Conservation (phyloP, 2,888 invertebrate genomes). For the Yponomeuta evonymella region DNA sequence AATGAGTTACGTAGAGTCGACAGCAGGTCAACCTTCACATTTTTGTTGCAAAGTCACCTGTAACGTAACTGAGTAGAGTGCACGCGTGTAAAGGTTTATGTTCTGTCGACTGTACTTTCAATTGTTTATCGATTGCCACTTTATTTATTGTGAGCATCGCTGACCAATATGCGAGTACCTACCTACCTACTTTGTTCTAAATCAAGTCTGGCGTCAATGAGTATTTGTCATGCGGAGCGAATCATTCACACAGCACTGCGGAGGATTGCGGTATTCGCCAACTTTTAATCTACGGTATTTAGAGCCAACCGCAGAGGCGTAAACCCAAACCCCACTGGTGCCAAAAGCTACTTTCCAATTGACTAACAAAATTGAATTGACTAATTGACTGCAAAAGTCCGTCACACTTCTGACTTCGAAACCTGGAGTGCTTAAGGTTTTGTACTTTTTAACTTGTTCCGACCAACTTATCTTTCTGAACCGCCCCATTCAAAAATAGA, state of each 20-base stretch:
- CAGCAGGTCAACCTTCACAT: too few species aligned
- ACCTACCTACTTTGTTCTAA: conserved; percentile 34
- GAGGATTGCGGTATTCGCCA: not conserved
- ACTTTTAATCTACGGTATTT: not conserved
- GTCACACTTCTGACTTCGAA: not conserved
- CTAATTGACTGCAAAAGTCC: not conserved
- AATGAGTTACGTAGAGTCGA: too few species aligned
- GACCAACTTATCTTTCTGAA: not conserved
- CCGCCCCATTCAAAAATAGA: not conserved
- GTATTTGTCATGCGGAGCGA: conserved; percentile 43
- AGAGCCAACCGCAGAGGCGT: not conserved
- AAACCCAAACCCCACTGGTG: not conserved
- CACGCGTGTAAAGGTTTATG: too few species aligned
- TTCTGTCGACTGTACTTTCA: too few species aligned
- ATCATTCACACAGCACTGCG: conserved; percentile 28
- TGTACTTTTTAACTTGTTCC: not conserved
- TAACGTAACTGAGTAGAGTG: too few species aligned
- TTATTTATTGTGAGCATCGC: conserved; percentile 22
- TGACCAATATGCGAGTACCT: conserved; percentile 30
- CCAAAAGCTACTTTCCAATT: not conserved
- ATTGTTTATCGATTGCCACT: not conserved
- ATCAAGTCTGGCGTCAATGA: conserved; percentile 28
- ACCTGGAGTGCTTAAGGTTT: conserved; percentile 1
- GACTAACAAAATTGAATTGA: not conserved
- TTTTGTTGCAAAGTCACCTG: too few species aligned